These are phyloP conservation scores for Gymnocephalus cernua DNA, from an alignment of 2,113 vertebrate species.

Conservation along the genomic window DNA sequence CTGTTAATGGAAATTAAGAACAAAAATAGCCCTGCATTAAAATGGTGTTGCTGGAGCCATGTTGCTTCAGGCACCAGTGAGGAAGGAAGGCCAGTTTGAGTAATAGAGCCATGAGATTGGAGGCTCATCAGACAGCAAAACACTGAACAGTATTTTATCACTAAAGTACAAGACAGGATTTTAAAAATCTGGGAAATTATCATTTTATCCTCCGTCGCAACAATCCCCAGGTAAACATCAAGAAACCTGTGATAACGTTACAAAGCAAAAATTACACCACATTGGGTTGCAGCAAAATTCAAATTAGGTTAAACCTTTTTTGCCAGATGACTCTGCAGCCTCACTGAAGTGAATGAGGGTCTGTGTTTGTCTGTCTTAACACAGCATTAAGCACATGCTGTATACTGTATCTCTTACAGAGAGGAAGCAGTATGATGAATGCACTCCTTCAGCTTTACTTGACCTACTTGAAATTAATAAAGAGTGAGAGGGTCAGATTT, in stretches of 20 bases:
- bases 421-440: neutral
- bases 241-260: neutral
- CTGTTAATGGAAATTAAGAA: neutral
- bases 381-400: neutral
- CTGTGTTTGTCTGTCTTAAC: neutral
- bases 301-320: neutral
- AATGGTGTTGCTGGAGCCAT: neutral
- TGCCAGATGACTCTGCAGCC: neutral
- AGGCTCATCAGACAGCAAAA: neutral
- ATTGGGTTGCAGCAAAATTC: neutral
- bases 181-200: neutral
- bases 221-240: neutral
- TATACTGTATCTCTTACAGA: neutral
- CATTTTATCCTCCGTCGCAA: neutral
- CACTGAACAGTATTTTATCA: neutral
- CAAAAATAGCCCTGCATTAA: neutral
- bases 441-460: neutral
- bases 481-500: neutral
- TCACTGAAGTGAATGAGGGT: neutral
- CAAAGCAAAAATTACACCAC: neutral
- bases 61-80: neutral
- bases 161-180: neutral
- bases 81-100: neutral
- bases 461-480: slow-evolving; percentile 9
- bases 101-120: neutral